phyloP scores from a whole-genome alignment of 2,113 vertebrate species.

The Brachyhypopomus occidentalis region DNA sequence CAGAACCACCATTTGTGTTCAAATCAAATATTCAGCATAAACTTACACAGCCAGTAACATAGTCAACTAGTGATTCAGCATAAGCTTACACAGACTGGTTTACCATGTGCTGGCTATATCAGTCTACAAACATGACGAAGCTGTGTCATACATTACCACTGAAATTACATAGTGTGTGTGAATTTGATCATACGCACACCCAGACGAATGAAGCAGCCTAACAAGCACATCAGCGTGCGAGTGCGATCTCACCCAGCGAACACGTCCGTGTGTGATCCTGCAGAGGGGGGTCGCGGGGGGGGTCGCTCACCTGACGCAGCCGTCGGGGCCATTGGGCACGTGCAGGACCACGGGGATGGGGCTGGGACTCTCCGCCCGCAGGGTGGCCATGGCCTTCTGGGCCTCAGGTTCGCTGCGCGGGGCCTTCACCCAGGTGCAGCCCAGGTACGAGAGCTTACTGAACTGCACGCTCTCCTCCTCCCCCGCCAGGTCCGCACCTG shows the following conservation, averaged over 20 bases:
- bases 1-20: too few relatives aligned
- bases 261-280: too few relatives aligned
- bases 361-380: constrained; percentile 81
- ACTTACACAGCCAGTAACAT: neutral
- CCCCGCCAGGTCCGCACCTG: constrained; percentile 51
- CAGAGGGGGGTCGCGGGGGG: too few relatives aligned
- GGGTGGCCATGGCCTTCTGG: constrained; percentile 85
- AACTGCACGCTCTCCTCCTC: constrained; percentile 87
- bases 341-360: constrained; percentile 88
- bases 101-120: too few relatives aligned
- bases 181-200: neutral
- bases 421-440: constrained; percentile 90
- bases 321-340: constrained; percentile 89
- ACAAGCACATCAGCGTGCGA: neutral
- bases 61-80: too few relatives aligned
- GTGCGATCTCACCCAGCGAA: neutral
- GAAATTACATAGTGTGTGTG: neutral
- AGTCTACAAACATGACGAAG: neutral
- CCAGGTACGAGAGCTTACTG: constrained; percentile 93
- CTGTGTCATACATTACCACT: neutral
- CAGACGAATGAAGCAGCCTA: too few relatives aligned
- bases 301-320: constrained; percentile 87
- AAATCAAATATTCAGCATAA: neutral
- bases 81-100: too few relatives aligned
- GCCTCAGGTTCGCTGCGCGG: constrained; percentile 91